Conservation (phyloP, 2,797 vertebrate species). For the Eremophila alpestris region DNA sequence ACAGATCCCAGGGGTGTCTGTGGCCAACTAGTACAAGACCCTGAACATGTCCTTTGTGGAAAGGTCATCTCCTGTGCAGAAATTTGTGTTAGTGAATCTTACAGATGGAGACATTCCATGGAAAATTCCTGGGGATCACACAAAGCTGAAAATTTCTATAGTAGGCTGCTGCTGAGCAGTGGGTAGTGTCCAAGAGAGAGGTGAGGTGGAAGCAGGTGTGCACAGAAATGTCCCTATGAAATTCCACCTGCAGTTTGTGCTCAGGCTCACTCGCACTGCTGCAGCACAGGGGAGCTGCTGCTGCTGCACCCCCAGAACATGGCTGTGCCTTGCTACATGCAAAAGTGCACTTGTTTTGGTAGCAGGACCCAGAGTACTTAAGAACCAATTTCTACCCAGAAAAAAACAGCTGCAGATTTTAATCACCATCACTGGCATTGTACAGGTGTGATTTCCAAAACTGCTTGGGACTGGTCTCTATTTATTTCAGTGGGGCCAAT, state of each 20-base stretch:
- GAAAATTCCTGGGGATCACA: background rate
- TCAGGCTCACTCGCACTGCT: fast-evolving
- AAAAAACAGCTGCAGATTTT: background rate
- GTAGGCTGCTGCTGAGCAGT: background rate
- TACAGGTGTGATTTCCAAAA: background rate
- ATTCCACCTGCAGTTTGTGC: background rate
- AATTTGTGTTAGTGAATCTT: background rate
- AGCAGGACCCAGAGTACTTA: background rate
- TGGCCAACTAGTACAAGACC: background rate
- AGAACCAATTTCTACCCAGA: background rate
- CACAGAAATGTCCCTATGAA: background rate
- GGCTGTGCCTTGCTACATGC: background rate
- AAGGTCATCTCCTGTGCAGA: background rate
- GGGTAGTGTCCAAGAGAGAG: background rate
- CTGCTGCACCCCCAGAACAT: background rate
- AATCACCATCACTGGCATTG: background rate
- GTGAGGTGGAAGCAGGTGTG: background rate
- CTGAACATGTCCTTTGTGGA: background rate
- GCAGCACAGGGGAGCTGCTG: fast-evolving
- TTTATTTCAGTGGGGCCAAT: background rate
- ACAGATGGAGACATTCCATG: background rate
- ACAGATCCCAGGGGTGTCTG: background rate
- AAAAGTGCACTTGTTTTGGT: background rate
- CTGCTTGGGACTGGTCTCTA: background rate
- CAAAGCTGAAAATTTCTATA: background rate